Evolutionary conservation across 2,113 vertebrate genomes (phyloP).

Genomic region (Calidris pugnax): DNA sequence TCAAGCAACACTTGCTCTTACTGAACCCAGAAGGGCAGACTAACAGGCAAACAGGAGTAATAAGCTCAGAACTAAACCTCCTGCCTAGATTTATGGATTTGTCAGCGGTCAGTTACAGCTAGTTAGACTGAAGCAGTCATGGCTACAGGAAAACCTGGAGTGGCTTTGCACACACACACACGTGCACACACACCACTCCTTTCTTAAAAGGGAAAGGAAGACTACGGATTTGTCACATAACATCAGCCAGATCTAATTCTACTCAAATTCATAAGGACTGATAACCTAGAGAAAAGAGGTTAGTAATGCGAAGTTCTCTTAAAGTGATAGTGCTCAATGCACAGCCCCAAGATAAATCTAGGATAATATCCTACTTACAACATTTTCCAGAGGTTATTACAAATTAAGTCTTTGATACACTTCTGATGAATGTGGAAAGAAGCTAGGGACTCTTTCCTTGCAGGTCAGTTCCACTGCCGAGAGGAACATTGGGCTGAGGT

Average conservation of each 20-base stretch:
- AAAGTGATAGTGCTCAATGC: not conserved
- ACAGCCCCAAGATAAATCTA: not conserved
- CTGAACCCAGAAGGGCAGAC: not conserved
- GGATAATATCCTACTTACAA: not conserved
- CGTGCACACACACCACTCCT: not conserved
- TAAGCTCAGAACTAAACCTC: not conserved
- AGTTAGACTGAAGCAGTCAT: not conserved
- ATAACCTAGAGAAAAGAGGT: not conserved
- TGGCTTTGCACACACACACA: not conserved
- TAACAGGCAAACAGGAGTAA: not conserved
- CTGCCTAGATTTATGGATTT: not conserved
- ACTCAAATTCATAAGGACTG: not conserved
- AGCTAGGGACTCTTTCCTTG: not conserved
- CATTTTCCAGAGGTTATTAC: not conserved
- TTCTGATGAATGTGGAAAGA: not conserved
- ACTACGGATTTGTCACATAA: not conserved
- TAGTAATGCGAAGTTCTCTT: not conserved
- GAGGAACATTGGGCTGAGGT: not conserved
- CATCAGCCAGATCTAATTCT: not conserved
- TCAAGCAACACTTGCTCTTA: not conserved
- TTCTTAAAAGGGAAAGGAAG: not conserved
- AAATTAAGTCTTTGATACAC: not conserved
- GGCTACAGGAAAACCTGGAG: not conserved
- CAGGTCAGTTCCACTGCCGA: not conserved
- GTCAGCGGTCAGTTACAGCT: not conserved